A percentile compares a stretch with the other conserved stretches of the same genome.
Evolutionary conservation across 2,113 vertebrate genomes (phyloP).

Genomic region (Leptocoma aspasia): DNA sequence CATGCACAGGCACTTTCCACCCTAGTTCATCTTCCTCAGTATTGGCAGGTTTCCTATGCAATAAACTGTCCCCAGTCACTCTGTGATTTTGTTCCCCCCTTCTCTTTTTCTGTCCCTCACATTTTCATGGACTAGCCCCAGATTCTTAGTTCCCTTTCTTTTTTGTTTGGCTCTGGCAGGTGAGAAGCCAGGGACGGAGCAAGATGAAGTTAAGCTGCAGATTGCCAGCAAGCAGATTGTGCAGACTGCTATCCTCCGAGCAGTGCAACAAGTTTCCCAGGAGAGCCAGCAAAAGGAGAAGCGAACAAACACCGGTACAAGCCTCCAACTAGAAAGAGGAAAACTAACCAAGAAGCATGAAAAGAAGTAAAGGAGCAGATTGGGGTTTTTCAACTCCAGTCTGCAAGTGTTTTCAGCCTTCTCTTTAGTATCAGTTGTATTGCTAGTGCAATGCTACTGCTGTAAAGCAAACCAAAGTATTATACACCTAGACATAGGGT

Average conservation of each 20-base stretch:
- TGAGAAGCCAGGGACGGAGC: conserved; percentile 68
- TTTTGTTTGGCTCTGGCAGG: conserved; percentile 40
- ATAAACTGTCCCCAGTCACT: not conserved
- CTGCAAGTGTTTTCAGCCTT: conserved; percentile 41
- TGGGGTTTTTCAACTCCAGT: not conserved
- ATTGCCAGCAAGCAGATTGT: conserved; percentile 80
- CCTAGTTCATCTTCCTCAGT: not conserved
- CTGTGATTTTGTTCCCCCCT: not conserved
- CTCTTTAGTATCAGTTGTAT: conserved; percentile 51
- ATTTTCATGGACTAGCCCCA: not conserved
- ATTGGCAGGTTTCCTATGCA: not conserved
- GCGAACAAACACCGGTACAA: not conserved
- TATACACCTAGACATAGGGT: conserved; percentile 34
- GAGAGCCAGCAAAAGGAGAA: conserved; percentile 64
- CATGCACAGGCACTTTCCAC: not conserved
- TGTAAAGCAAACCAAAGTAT: conserved; percentile 67
- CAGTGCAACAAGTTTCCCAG: conserved; percentile 76
- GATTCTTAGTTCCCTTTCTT: not conserved
- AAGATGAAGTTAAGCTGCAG: conserved; percentile 75
- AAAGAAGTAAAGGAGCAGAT: conserved; percentile 62
- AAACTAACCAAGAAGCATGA: conserved; percentile 70
- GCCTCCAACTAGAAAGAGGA: conserved; percentile 44
- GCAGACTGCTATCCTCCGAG: conserved; percentile 75
- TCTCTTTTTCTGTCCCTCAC: not conserved
- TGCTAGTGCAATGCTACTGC: conserved; percentile 38